Base-by-base conservation (phyloP, 2,888 invertebrate genomes). In the Papilio gigon region DNA sequence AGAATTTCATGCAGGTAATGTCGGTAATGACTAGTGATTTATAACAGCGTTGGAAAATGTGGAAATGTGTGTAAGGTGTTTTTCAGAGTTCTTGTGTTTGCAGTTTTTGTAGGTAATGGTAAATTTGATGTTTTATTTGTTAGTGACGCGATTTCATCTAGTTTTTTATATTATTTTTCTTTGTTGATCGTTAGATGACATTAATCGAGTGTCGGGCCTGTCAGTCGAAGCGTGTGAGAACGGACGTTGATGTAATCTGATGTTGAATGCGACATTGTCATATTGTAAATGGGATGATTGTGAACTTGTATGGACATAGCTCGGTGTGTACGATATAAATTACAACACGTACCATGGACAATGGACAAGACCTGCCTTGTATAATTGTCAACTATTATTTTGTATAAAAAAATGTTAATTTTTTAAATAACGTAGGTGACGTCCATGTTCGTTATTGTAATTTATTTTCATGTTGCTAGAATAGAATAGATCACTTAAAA, bases 321-420 rank as follows among this genome's bases (percentile, higher is more conserved):
- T 30, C 33, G 20, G 37, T 17, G n/a, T 27, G 25, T 20, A 17
- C 4, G 25, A 35, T 20, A 42, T 65, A 20, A 56, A 47, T 61
- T 67, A 30, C 67, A 50, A 50, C 40, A 33, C 5, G 33, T 66
- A 61, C 50, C 30, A 20, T 50, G 61, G 50, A 50, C 40, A 65
- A 20, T 50, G 61, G 50, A 50, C 40, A 65, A 11, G 30, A 35
- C 35, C 27, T 22, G 8, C 20, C 33, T 27, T 64, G 64, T 63
- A 63, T 47, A 53, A 22, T 11, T 14, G 17, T 20, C 59, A 37
- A 33, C 22, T 37, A 37, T 33, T 22, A 59, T 59, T 59, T 22
- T 59, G 30, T 53, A 53, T 53, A 53, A 53, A 53, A 58, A 58
- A 33, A 20, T 59, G 35, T 59, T 37, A 22, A 37, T 30, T 59